Evolutionary conservation across 2,888 invertebrate species (phyloP), one percentile per base, ranked within the genome.

Genomic region (Coecobrya sp.): DNA sequence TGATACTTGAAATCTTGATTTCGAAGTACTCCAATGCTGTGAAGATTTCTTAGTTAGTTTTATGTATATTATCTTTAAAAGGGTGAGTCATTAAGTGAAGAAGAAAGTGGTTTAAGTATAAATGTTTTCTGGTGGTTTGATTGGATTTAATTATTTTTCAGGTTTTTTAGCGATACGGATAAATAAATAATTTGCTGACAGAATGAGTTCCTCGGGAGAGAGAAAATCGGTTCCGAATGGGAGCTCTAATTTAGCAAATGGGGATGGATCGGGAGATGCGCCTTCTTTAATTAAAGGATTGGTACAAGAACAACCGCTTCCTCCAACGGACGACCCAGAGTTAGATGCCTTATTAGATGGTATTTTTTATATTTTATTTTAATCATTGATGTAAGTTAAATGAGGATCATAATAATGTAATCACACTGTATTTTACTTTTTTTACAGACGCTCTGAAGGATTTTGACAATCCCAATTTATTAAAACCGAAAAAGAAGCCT

Each of bases 361-460:
- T 95, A 94, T 49, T 27, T 1, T 36, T 49, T 45, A 22, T 10
- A 11, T 3, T 30, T 4, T 10, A 19, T 45, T 49, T n/a, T n/a
- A n/a, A n/a, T n/a, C n/a, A n/a, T n/a, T 36, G 7, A 36, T 36
- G n/a, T n/a, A n/a, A 36, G 36, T 36, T 36, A 36, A 36, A 4
- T 36, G 36, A 36, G 3, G 36, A 7, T n/a, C n/a, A n/a, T n/a
- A n/a, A n/a, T n/a, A n/a, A 7, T 36, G 36, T 36, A 36, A 36
- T 36, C n/a, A n/a, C 65, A 13, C 27, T 27, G n/a, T 55, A 7
- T 73, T 59, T 16, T 86, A 36, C 79, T 86, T 25, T 73, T 13
- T 86, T 93, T 95, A 25, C 89, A 96, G 96, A 95, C 95, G 96
- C 96, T 5, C 91, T 96, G 45, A 95, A 95, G 94, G 96, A 95